phyloP scores from a whole-genome alignment of 2,113 vertebrate genomes.

The Gambusia affinis region DNA sequence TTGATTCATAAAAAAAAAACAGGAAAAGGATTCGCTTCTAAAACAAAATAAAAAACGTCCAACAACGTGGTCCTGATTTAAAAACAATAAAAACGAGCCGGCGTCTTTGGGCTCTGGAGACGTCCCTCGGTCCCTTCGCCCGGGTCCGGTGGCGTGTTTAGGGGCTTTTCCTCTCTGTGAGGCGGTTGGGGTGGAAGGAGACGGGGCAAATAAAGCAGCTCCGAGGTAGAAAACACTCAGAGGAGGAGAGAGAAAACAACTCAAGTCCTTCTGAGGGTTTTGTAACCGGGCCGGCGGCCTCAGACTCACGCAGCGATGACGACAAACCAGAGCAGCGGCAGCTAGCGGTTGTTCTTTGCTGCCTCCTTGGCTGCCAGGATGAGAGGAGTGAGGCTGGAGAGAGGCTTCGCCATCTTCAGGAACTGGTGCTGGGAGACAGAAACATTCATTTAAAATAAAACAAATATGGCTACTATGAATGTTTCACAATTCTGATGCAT shows the following conservation, averaged over 20 bases:
- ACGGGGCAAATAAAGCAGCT: background rate
- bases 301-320: background rate
- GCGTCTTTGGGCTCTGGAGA: constrained; percentile 55
- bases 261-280: constrained; percentile 4
- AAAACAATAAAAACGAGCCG: constrained; percentile 29
- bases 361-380: constrained; percentile 97
- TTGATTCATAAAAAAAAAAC: constrained; percentile 2
- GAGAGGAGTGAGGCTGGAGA: constrained; percentile 95
- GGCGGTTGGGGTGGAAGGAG: background rate
- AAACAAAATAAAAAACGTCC: background rate
- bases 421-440: constrained; percentile 87
- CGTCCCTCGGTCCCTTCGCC: constrained; percentile 32
- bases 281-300: constrained; percentile 18
- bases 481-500: background rate
- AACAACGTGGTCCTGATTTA: constrained; percentile 18
- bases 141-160: constrained; percentile 32
- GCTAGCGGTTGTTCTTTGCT: constrained; percentile 91
- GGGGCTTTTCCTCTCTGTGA: constrained; percentile 9
- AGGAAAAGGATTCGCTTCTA: background rate
- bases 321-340: constrained; percentile 17
- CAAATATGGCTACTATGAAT: background rate
- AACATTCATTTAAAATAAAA: background rate
- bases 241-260: constrained; percentile 6
- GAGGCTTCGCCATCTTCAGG: constrained; percentile 94
- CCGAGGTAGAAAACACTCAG: constrained; percentile 12